Conservation (phyloP, 2,797 vertebrate genomes). For the Macroramphosus scolopax region DNA sequence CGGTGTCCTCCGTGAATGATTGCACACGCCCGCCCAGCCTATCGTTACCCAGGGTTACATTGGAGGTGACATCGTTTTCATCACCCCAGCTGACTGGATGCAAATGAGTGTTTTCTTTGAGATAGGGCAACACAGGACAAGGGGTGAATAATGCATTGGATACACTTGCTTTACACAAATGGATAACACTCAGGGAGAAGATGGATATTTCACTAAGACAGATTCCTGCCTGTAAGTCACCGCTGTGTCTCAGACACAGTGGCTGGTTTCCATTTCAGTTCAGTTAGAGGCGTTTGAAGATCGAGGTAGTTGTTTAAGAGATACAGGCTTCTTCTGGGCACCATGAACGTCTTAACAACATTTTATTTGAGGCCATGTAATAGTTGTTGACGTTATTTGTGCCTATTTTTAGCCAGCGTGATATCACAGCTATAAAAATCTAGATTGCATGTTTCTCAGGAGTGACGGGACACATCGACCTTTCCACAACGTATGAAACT, state of each 20-base stretch:
- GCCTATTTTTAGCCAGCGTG: neutral
- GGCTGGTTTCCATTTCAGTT: neutral
- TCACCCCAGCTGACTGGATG: slow-evolving; percentile 8
- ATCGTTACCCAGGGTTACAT: slow-evolving; percentile 6
- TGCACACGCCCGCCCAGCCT: neutral
- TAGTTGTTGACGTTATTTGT: neutral
- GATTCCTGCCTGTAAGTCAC: slow-evolving; percentile 7
- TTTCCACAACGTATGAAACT: neutral
- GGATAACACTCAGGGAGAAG: slow-evolving; percentile 15
- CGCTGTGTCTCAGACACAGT: slow-evolving; percentile 4
- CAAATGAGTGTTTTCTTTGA: slow-evolving; percentile 16
- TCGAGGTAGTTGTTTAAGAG: too few relatives aligned
- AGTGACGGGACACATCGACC: neutral
- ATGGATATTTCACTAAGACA: slow-evolving; percentile 17
- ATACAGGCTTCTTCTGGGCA: neutral
- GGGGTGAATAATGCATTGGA: slow-evolving; percentile 34
- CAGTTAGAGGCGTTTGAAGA: neutral
- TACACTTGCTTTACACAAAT: slow-evolving; percentile 18
- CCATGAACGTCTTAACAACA: neutral
- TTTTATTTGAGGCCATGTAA: neutral
- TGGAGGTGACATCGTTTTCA: slow-evolving; percentile 17
- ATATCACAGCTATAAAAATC: too few relatives aligned
- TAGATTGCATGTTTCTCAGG: too few relatives aligned
- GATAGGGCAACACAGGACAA: slow-evolving; percentile 4
- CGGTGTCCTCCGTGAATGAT: slow-evolving; percentile 5